Base-by-base conservation (phyloP, 2,888 invertebrate species). In the Phalera bucephala region DNA sequence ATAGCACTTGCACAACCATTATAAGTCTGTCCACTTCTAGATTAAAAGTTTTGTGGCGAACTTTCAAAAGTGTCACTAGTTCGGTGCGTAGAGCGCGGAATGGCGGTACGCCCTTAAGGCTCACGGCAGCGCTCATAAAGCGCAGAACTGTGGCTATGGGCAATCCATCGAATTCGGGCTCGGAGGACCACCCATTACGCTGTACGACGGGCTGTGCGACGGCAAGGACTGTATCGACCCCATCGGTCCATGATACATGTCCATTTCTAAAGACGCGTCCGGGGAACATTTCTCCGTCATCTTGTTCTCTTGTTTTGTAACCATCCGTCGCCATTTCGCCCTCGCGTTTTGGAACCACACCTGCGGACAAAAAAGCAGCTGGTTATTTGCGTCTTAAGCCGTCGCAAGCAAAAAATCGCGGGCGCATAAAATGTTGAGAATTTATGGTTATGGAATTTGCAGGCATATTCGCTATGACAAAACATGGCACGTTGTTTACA, bases 341-440 rank as follows among this genome's bases (percentile, higher is more conserved):
- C 97, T 91, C 15, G 97, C 97, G 78, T 97, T 97, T 88, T 97
- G 97, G 88, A 97, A 97, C 97, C 97, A 97, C 37, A 97, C 97
- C 97, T 97, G 93, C 23, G 90, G 90, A 83, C 85, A 91, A 83
- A 75, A 74, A 78, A 63, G 33, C 55, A 29, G 6, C 14, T 75
- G 69, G 52, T 54, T 68, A 52, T 66, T 57, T 65, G 67, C 57
- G 51, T 56, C 41, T 3, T 59, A 62, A 64, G 55, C 46, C 52
- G 35, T 67, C 74, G 73, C 73, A 60, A 67, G 56, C 52, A 60
- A 68, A 64, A 70, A 65, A 57, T 63, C 58, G 31, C 47, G 61
- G 66, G 69, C 49, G 52, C 59, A 59, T 51, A 31, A 51, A n/a
- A n/a, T n/a, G n/a, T n/a, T n/a, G n/a, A n/a, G n/a, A n/a, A n/a